Evolutionary conservation across 2,888 invertebrate species (phyloP), one percentile per base, ranked within the genome.

Genomic region (Lasioglossum vierecki): DNA sequence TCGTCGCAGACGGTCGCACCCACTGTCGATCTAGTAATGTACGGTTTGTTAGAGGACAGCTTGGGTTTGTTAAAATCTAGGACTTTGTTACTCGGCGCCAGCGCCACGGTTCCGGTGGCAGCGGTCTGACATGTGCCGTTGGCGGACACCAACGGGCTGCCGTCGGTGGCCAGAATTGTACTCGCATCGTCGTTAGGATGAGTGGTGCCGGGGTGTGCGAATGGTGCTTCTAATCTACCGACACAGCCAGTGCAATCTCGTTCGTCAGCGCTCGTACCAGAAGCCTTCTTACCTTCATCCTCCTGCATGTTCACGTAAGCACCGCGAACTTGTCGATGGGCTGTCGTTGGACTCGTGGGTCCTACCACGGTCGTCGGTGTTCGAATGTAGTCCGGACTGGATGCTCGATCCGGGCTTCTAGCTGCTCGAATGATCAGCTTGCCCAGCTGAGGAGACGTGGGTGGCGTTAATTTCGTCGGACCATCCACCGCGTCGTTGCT

Each of bases 231-330:
- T 92, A 93, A 92, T 91, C 91, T 92, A 92, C 91, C 91, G 91
- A 91, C 91, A 92, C 88, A 84, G 85, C 91, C 90, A 91, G 93
- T 92, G 93, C 93, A 92, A 92, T 92, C 93, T 83, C 86, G 88
- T 79, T 89, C 87, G 78, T 92, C 91, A 83, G 84, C 80, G 88
- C 88, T 90, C 80, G 89, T 86, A 77, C 85, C 84, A 83, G 84
- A 88, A 85, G 91, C 91, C 91, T 92, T 90, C 97, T 97, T 97
- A 97, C 97, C 97, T 97, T 97, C 96, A 95, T 96, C 96, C 95
- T 96, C 97, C 70, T 97, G 97, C 93, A 97, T 96, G 96, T 97
- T 97, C 94, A 97, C 97, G 95, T 97, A 97, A 89, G 97, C 97
- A 90, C 97, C 97, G 88, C 95, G 95, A 53, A 94, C 91, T 89